phyloP scores from a whole-genome alignment of 2,888 invertebrate species.

The Limenitis camilla region DNA sequence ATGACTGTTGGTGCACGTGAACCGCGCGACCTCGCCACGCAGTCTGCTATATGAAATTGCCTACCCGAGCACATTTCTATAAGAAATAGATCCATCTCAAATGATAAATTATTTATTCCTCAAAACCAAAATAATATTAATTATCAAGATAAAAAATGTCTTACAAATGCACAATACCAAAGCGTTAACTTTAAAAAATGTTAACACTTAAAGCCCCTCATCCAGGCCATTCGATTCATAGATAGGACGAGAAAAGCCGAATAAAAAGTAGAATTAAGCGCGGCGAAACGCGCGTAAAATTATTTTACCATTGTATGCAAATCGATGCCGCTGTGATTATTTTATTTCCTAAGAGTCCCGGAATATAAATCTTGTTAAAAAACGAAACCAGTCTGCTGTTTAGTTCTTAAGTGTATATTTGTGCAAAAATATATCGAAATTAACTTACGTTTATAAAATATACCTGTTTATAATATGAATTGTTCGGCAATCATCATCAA shows the following conservation, averaged over 20 bases:
- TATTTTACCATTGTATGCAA: conserved; percentile 76
- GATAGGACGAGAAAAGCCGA: conserved; percentile 69
- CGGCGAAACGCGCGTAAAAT: conserved; percentile 75
- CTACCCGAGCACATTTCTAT: conserved; percentile 40
- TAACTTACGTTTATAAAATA: conserved; percentile 8
- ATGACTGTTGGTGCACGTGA: conserved; percentile 41
- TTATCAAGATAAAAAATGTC: too few relatives aligned
- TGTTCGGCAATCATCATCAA: conserved; percentile 6
- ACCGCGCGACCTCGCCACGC: conserved; percentile 46
- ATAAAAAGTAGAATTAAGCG: conserved; percentile 74
- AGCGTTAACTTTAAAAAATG: conserved; percentile 40
- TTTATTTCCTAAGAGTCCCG: conserved; percentile 71
- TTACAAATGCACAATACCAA: too few relatives aligned
- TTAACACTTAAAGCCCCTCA: conserved; percentile 66
- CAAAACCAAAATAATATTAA: too few relatives aligned
- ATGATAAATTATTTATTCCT: background rate
- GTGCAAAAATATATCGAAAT: conserved; percentile 27
- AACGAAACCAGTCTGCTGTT: conserved; percentile 52
- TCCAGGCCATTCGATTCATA: conserved; percentile 68
- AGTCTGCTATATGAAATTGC: conserved; percentile 49
- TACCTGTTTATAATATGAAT: conserved; percentile 1
- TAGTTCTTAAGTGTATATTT: conserved; percentile 54
- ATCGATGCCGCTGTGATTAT: conserved; percentile 70
- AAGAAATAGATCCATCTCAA: conserved; percentile 27
- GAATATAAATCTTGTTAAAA: conserved; percentile 70